Percentiles rank a stretch among this genome's conserved stretches.
Evolutionary conservation across 1,140 invertebrate species (phyloP).

Genomic region (Venturia canescens): DNA sequence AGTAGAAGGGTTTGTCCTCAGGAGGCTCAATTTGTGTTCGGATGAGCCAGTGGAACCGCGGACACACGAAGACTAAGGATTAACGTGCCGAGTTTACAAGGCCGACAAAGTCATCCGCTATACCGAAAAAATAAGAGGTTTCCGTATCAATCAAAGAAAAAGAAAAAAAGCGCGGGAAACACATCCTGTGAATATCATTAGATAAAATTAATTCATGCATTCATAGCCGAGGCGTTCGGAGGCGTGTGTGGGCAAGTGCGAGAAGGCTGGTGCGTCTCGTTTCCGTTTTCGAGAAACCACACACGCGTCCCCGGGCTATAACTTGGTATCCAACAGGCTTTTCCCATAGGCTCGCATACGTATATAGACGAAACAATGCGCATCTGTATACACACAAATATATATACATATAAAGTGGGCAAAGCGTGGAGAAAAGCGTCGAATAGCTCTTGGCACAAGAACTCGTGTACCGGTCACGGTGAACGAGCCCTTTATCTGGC

Average conservation of each 20-base stretch:
- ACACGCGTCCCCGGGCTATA: conserved; percentile 26
- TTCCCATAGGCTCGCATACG: conserved; percentile 30
- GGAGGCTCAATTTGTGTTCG: background rate
- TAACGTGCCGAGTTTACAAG: background rate
- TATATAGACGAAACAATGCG: background rate
- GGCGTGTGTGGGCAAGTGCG: conserved; percentile 3
- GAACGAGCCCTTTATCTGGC: conserved; percentile 65
- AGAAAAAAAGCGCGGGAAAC: background rate
- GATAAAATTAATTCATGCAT: conserved; percentile 12
- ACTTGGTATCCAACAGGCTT: conserved; percentile 16
- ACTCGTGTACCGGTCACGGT: conserved; percentile 55
- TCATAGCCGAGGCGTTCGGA: background rate
- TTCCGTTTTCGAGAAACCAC: conserved; percentile 41
- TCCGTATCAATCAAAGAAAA: background rate
- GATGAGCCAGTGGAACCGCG: background rate
- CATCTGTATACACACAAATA: background rate
- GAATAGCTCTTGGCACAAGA: conserved; percentile 27
- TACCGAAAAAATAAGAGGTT: background rate
- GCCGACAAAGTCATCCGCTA: background rate
- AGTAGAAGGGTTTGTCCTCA: too few species aligned
- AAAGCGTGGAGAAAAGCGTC: conserved; percentile 3
- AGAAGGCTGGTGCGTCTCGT: conserved; percentile 29
- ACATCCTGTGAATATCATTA: conserved; percentile 37
- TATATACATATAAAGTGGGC: background rate
- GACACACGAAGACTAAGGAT: background rate